Base-by-base conservation (phyloP, 2,797 vertebrate species). In the Sebastes variabilis region DNA sequence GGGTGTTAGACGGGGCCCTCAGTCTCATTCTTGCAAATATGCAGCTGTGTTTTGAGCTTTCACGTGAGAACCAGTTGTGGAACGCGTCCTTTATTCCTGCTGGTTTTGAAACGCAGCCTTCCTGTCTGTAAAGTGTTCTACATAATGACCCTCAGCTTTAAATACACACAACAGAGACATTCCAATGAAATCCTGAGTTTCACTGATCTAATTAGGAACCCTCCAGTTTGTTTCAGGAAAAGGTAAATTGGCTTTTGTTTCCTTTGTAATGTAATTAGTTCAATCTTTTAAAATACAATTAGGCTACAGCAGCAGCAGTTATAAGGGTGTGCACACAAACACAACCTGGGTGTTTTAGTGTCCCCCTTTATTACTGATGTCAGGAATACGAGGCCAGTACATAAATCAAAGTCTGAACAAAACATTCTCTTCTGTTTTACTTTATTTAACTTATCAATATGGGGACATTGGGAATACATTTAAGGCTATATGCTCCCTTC, bases 251-350 rank as follows among this genome's bases (percentile, higher is more conserved):
- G 76, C 84, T 80, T 89, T 83, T 74, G 75, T 82, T 75, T 84
- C 72, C 74, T 84, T 77, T 85, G 22, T 83, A 83, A 89, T 73
- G 69, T 55, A 65, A 72, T 89, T 89, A 89, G 67, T 74, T 59
- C 42, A 80, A 85, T 62, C 87, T 84, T 87, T 87, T 75, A 65
- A 89, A 92, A 86, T 2, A 67, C 80, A 80, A 87, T 90, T 86
- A 88, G 61, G 30, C 62, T 22, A n/a, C 46, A 22, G 56, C 55
- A 79, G 72, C 79, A 66, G 78, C 60, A 24, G 73, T 66, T 75
- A 8, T 56, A 12, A 2, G 27, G 59, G 14, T 2, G 24, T 62
- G 61, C 60, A 80, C 70, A 67, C 59, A 13, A 58, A 58, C 70
- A 54, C 54, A 75, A 42, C 52, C 29, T 67, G 60, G 22, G 61